These are phyloP conservation scores for Protobothrops flavoviridis DNA, from an alignment of 2,113 vertebrate genomes.

Conservation along the genomic window DNA sequence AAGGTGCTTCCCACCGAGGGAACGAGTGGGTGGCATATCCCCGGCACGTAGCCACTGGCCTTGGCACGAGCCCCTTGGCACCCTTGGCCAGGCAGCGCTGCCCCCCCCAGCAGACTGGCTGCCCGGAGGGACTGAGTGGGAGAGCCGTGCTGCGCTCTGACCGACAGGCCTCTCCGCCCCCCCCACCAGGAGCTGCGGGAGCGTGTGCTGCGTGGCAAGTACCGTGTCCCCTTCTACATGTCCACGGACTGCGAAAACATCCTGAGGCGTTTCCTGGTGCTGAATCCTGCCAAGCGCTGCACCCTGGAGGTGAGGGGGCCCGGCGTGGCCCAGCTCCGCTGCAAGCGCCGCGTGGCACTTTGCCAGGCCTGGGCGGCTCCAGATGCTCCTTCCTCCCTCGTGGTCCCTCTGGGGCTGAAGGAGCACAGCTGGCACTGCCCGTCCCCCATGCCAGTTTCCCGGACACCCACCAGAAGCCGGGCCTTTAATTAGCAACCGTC, in stretches of 20 bases:
- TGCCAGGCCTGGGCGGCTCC: background rate
- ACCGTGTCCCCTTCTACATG: slow-evolving; percentile 96
- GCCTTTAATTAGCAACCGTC: slow-evolving; percentile 56
- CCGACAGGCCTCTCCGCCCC: fast-evolving
- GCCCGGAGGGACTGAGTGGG: background rate
- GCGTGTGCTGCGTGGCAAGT: slow-evolving; percentile 90
- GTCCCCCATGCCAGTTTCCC: background rate
- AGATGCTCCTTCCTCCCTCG: background rate
- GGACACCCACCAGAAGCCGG: background rate
- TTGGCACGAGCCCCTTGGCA: background rate
- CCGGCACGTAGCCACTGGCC: background rate
- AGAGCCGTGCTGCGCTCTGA: background rate
- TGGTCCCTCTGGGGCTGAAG: background rate
- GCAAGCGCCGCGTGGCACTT: background rate
- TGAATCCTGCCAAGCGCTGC: slow-evolving; percentile 90
- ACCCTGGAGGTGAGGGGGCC: slow-evolving; percentile 84
- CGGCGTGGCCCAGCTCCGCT: background rate
- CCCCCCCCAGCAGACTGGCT: background rate
- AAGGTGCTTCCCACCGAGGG: background rate
- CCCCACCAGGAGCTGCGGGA: slow-evolving; percentile 85
- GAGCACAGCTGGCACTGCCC: background rate
- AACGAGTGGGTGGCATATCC: background rate
- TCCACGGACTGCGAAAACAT: slow-evolving; percentile 94
- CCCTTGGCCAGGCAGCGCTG: background rate
- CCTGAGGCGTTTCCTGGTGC: slow-evolving; percentile 88